phyloP scores from a whole-genome alignment of 2,113 vertebrate species.

The Zosterops lateralis region DNA sequence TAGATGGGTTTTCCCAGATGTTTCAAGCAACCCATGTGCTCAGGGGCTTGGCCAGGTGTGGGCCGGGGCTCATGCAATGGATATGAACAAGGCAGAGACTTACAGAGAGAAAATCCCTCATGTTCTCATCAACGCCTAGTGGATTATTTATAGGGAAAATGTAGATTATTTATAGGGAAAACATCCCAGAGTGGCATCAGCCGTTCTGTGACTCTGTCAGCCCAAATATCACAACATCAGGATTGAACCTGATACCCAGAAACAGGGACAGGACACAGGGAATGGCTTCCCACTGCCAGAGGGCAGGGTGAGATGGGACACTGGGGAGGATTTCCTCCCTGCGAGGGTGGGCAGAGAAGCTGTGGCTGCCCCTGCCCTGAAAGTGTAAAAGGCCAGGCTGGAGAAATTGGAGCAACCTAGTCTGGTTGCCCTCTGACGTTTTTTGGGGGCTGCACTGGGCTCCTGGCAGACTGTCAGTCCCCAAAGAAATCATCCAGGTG shows the following conservation, averaged over 20 bases:
- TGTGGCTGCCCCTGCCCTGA: not conserved
- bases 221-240: not conserved
- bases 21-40: not conserved
- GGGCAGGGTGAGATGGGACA: not conserved
- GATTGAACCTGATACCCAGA: not conserved
- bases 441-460: not conserved
- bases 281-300: not conserved
- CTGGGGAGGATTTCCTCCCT: not conserved
- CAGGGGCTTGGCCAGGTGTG: not conserved
- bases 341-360: no score
- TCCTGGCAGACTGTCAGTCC: not conserved
- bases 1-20: not conserved
- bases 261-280: not conserved
- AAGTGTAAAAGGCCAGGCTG: not conserved
- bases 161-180: not conserved
- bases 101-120: not conserved
- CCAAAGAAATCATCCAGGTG: not conserved
- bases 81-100: not conserved
- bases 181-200: not conserved
- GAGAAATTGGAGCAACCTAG: not conserved
- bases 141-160: not conserved
- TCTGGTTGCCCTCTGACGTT: not conserved
- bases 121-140: no score
- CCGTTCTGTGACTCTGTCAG: rapidly evolving
- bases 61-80: not conserved